Evolutionary conservation across 2,113 vertebrate species (phyloP), one percentile per base, ranked within the genome.

Genomic region (Malurus melanocephalus): DNA sequence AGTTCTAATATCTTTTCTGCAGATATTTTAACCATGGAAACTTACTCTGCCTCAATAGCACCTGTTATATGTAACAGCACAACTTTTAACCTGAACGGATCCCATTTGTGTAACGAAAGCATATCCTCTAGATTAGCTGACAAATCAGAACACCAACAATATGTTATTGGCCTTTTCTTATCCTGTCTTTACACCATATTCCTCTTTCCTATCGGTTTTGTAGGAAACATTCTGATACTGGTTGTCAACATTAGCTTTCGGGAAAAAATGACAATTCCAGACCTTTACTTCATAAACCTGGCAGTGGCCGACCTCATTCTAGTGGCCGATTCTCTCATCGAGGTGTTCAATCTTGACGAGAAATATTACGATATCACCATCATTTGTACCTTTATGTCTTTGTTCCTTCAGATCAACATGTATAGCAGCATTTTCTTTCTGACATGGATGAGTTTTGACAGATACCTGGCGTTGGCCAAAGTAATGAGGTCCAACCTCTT

Each of bases 401-500:
- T 99, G 55, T 99, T 99, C 97, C 98, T 99, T 93, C 99, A 99
- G 97, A 98, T 99, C 97, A 99, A 99, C 97, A 99, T 99, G 99
- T 99, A 99, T 97, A 99, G 99, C 98, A 99, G 99, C 94, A 98
- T 99, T 96, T 99, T 99, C 98, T 99, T 99, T 90, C 98, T 99
- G 91, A 99, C 99, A 1, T 99, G 99, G 99, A 99, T 99, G 99
- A 99, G 99, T 95, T 98, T 99, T 15, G 99, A 99, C 97, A 98
- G 99, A 66, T 99, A 99, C 85, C 92, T 99, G 7, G 99, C 99
- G 3, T 97, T 99, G 93, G 98, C 98, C 33, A 97, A 96, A 95
- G 98, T 98, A 27, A 97, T 99, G 96, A 98, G 98, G 94, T 98
- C 98, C 93, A 97, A 98, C 95, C 95, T 98, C 0, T 95, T 99